phyloP scores from a whole-genome alignment of 1,140 invertebrate genomes.

The Euwallacea similis region DNA sequence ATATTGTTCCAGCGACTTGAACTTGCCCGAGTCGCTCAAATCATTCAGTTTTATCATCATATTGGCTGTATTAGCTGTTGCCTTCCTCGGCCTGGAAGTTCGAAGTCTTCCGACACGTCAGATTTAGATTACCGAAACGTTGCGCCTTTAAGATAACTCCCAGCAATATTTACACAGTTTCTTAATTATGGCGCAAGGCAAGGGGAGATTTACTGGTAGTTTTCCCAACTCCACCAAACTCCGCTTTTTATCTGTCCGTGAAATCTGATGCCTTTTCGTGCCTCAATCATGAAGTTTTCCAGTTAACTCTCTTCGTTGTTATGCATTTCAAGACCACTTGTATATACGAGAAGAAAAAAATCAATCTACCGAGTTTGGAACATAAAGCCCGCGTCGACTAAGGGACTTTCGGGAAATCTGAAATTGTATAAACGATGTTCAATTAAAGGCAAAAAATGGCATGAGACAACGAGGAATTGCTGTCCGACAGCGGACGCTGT shows the following conservation, averaged over 20 bases:
- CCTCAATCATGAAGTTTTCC: background rate
- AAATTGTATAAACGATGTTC: background rate
- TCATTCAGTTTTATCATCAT: no score
- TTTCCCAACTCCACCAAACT: conserved; percentile 13
- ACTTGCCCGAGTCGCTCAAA: no score
- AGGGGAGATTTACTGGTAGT: conserved; percentile 12
- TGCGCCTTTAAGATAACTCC: conserved; percentile 26
- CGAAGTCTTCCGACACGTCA: conserved; percentile 8
- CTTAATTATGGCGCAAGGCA: conserved; percentile 24
- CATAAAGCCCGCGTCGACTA: background rate
- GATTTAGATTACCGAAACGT: conserved; percentile 26
- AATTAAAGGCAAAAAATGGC: conserved; percentile 7
- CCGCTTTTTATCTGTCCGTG: background rate
- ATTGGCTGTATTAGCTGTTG: no score
- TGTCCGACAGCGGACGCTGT: conserved; percentile 5
- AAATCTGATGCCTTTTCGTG: background rate
- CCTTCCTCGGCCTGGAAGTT: background rate
- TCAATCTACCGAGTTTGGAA: background rate
- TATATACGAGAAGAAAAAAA: conserved; percentile 41
- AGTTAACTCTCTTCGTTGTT: background rate
- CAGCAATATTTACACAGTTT: conserved; percentile 31
- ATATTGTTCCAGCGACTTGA: background rate
- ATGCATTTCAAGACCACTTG: no score
- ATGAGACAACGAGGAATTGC: conserved; percentile 19
- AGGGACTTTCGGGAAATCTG: background rate